Base-by-base conservation (phyloP, 2,888 invertebrate genomes). In the Elgonia sp. region DNA sequence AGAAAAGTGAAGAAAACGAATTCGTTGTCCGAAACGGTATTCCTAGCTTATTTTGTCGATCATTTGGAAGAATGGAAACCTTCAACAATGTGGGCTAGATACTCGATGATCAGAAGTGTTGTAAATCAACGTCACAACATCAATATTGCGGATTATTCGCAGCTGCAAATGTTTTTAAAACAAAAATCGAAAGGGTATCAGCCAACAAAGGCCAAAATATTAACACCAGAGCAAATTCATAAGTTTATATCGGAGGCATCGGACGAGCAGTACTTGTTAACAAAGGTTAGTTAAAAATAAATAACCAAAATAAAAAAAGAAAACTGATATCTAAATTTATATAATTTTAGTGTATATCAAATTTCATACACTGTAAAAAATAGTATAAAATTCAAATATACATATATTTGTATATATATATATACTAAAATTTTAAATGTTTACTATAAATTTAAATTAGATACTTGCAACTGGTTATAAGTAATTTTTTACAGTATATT, bases 21-120 rank as follows among this genome's bases (percentile, higher is more conserved):
- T 29, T 29, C 29, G 29, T 29, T 29, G 29, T 29, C 29, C 29
- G 29, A 29, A 29, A 29, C 29, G 29, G 29, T 29, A 29, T 29
- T 29, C 29, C 29, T 29, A 29, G 29, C 29, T 29, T 29, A 29
- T 29, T 29, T 29, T 29, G 29, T 29, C 29, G 29, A 29, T 29
- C 29, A 29, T 29, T 29, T 29, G 29, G 29, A 29, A 29, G 29
- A 29, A 46, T 46, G 46, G 46, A 46, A 46, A 46, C 46, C 76
- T 2, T 63, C 76, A 39, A 76, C 76, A 20, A 18, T 53, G 50
- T 76, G 76, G 76, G 76, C 76, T 6, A 29, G 76, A 7, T 76
- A 76, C 39, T 76, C 76, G 14, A 76, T 76, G 76, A n/a, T 76
- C 9, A 10, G 16, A 4, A 76, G 63, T n/a, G 46, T 46, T 21